Percentiles rank a stretch among this genome's conserved stretches.
Evolutionary conservation across 2,888 invertebrate species (phyloP).

Genomic region (Lysandra coridon): DNA sequence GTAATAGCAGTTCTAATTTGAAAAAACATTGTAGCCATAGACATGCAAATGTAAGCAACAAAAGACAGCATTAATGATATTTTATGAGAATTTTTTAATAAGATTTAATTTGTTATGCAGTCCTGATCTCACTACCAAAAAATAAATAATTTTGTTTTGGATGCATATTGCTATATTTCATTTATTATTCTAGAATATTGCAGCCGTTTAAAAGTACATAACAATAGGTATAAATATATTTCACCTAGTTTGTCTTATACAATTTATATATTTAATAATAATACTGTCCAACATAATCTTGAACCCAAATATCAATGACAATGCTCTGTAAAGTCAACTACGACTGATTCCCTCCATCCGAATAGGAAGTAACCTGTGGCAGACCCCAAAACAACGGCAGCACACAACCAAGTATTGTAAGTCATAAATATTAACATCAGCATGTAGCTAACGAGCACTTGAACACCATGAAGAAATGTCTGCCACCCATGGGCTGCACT

Average conservation of each 20-base stretch:
- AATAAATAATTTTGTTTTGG: constrained; percentile 40
- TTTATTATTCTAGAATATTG: constrained; percentile 55
- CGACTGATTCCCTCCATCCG: constrained; percentile 96
- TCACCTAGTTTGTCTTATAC: constrained; percentile 59
- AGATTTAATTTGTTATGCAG: constrained; percentile 1
- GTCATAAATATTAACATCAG: constrained; percentile 99
- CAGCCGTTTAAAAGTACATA: constrained; percentile 59
- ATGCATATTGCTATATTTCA: constrained; percentile 46
- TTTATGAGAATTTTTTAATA: not conserved
- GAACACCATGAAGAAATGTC: constrained; percentile 92
- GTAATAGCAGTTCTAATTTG: constrained; percentile 74
- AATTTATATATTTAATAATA: constrained; percentile 56
- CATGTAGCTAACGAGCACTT: constrained; percentile 94
- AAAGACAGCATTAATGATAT: not conserved
- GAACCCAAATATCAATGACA: constrained; percentile 85
- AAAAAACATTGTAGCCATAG: constrained; percentile 67
- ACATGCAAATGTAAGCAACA: constrained; percentile 47
- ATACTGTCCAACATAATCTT: constrained; percentile 49
- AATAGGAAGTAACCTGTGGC: constrained; percentile 96
- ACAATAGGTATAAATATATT: constrained; percentile 70
- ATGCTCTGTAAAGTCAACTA: constrained; percentile 97
- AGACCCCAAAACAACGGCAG: constrained; percentile 93
- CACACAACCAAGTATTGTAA: constrained; percentile 95
- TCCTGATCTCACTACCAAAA: constrained; percentile 15
- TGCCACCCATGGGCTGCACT: constrained; percentile 92